phyloP scores from a whole-genome alignment of 2,113 vertebrate genomes.

The Corythornis vintsioides region DNA sequence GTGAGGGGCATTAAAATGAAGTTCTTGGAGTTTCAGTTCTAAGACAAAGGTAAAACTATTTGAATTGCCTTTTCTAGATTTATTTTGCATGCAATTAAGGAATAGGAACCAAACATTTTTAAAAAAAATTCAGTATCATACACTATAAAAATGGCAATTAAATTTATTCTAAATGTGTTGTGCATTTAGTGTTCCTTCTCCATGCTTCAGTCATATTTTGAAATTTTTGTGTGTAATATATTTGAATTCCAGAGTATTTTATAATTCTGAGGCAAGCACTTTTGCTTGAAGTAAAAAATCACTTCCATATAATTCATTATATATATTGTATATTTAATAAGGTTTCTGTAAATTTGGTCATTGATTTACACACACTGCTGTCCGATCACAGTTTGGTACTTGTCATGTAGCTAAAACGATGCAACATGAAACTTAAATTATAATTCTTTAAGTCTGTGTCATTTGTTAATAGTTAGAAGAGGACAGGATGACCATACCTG shows the following conservation, averaged over 20 bases:
- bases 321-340: not conserved
- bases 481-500: not conserved
- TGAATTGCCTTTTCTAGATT: not conserved
- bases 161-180: not conserved
- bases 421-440: not conserved
- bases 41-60: not conserved
- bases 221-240: not conserved
- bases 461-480: not conserved
- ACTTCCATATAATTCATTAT: not conserved
- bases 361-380: slow-evolving; percentile 40
- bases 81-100: not conserved
- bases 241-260: not conserved
- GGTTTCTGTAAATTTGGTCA: not conserved
- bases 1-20: not conserved
- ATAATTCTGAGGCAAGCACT: not conserved
- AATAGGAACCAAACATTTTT: not conserved
- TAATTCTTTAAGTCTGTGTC: not conserved
- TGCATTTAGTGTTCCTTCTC: not conserved
- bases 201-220: not conserved
- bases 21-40: not conserved
- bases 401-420: not conserved
- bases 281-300: not conserved
- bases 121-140: not conserved
- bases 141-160: not conserved
- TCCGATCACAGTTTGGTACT: slow-evolving; percentile 2